Base-by-base conservation (phyloP, 2,797 vertebrate genomes). In the Miichthys miiuy region DNA sequence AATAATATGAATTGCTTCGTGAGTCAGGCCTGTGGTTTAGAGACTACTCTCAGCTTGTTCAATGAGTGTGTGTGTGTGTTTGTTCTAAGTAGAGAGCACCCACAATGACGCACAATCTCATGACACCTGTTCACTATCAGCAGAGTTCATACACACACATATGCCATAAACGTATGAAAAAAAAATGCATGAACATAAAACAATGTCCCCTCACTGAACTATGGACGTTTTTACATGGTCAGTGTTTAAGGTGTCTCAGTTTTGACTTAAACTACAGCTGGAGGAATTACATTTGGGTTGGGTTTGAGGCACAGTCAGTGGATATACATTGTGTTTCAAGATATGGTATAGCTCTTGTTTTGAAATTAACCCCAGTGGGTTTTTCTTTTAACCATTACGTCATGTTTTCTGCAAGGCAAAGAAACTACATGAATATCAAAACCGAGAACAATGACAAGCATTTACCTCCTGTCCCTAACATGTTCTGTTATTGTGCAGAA, bases 21-120 rank as follows among this genome's bases (percentile, higher is more conserved):
- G 85, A 92, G 77, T 90, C 86, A 92, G 85, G n/a, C 52, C 70
- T 87, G 87, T 8, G 82, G 84, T 79, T 75, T 17, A 8, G 55
- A 68, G 2, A 61, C 80, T 71, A 41, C 66, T 10, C 68, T 72
- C 76, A 77, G 69, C 72, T 81, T 71, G 21, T 65, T 72, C 62
- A 38, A 18, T 16, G 50, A 46, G 60, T 65, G 51, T 82, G 73
- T 80, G 68, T 87, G 70, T 77, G 18, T 73, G 34, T 27, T 30
- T 64, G 60, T 69, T 27, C 30, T 38, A 38, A 72, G 55, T 27
- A 47, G 60, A 42, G 20, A 50, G 79, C 80, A 73, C 61, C 42
- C 38, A 48, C 69, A 27, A 34, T 92, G 88, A 92, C 79, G 65
- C 85, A 86, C 76, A 38, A 9, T n/a, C 70, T 61, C 30, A 30